Percentiles rank a stretch among this genome's conserved stretches.
Evolutionary conservation across 2,113 vertebrate genomes (phyloP).

Genomic region (Spilogale gracilis): DNA sequence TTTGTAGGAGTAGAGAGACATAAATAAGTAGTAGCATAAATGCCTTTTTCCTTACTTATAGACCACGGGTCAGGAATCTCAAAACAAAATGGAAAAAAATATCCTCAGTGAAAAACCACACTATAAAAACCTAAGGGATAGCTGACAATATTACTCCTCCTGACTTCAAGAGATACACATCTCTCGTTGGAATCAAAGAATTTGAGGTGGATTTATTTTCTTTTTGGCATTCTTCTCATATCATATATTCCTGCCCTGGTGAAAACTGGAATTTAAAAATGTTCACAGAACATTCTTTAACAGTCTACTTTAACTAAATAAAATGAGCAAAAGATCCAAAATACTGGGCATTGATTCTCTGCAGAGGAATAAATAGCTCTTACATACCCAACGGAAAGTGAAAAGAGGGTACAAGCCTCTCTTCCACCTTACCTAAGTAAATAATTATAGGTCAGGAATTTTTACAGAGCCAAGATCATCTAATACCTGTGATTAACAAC

Average conservation of each 20-base stretch:
- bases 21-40: slow-evolving; percentile 64
- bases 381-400: background rate
- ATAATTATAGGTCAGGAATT: slow-evolving; percentile 7
- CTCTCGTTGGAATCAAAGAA: slow-evolving; percentile 54
- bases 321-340: slow-evolving; percentile 67
- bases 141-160: slow-evolving; percentile 15
- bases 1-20: slow-evolving; percentile 63
- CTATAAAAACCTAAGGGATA: background rate
- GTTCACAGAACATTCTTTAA: slow-evolving; percentile 70
- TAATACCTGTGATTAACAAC: slow-evolving; percentile 73
- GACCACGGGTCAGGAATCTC: slow-evolving; percentile 36
- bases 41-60: slow-evolving; percentile 41
- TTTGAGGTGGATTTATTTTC: slow-evolving; percentile 62
- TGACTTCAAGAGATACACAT: slow-evolving; percentile 60
- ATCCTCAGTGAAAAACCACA: background rate
- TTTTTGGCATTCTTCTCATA: slow-evolving; percentile 41
- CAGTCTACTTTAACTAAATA: slow-evolving; percentile 26
- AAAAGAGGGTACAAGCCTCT: slow-evolving; percentile 28
- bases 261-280: slow-evolving; percentile 80
- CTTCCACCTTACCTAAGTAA: slow-evolving; percentile 36
- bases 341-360: slow-evolving; percentile 67
- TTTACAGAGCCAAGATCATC: slow-evolving; percentile 58
- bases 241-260: slow-evolving; percentile 75
- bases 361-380: slow-evolving; percentile 63
- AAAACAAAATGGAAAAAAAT: slow-evolving; percentile 28